A percentile compares a stretch with the other conserved stretches of the same genome.
Evolutionary conservation across 2,797 vertebrate species (phyloP).

Genomic region (Tragopan temminckii): DNA sequence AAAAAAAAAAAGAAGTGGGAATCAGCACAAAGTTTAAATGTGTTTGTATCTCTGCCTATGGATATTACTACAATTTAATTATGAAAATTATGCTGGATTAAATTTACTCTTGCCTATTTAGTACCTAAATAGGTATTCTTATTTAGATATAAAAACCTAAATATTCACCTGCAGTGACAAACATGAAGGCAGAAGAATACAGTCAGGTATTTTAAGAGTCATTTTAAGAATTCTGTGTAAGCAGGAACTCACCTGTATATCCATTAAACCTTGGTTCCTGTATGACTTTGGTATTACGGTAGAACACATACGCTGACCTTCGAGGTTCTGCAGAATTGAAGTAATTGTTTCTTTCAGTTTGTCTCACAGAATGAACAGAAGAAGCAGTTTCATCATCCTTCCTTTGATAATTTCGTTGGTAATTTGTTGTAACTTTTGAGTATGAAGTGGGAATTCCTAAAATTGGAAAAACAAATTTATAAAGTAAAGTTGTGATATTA

Average conservation of each 20-base stretch:
- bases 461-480: constrained; percentile 8
- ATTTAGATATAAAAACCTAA: not conserved
- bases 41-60: not conserved
- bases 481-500: not conserved
- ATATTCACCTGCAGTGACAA: not conserved
- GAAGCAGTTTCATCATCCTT: constrained; percentile 65
- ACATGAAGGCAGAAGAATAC: not conserved
- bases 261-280: constrained; percentile 58
- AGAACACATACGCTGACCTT: constrained; percentile 25
- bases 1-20: not conserved
- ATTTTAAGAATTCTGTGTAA: not conserved
- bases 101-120: not conserved
- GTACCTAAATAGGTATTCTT: not conserved
- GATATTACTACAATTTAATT: not conserved
- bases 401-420: constrained; percentile 67
- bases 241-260: constrained; percentile 53
- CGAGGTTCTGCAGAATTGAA: not conserved
- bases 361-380: constrained; percentile 40
- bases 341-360: constrained; percentile 28
- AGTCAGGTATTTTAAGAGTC: not conserved
- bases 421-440: constrained; percentile 69
- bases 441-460: constrained; percentile 61
- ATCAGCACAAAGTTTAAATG: not conserved
- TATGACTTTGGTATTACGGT: not conserved
- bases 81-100: not conserved